These are phyloP conservation scores for Phoxinus dragarum DNA, from an alignment of 2,797 vertebrate species.

Conservation along the genomic window DNA sequence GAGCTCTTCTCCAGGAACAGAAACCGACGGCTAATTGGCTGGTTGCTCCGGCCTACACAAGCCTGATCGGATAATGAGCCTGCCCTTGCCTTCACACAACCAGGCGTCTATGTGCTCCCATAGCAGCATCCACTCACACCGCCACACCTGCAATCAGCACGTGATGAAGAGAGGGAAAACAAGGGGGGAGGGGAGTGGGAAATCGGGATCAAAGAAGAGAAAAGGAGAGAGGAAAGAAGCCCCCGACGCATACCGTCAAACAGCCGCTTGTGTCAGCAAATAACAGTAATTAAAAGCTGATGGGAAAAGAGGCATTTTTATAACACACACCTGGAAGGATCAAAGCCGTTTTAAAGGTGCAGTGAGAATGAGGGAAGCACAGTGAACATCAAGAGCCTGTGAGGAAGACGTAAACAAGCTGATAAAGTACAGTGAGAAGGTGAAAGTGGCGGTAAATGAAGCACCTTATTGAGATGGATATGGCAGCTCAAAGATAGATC, in stretches of 20 bases:
- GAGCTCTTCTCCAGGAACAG: not conserved
- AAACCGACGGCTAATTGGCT: slow-evolving; percentile 41
- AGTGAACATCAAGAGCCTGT: not conserved
- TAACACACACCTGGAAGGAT: slow-evolving; percentile 55
- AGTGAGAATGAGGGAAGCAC: not conserved
- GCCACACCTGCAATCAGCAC: slow-evolving; percentile 54
- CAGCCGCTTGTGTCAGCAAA: slow-evolving; percentile 64
- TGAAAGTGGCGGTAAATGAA: slow-evolving; percentile 25
- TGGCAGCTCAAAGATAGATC: not conserved
- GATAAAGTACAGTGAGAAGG: slow-evolving; percentile 18
- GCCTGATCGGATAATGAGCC: slow-evolving; percentile 49
- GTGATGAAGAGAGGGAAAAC: slow-evolving; percentile 18
- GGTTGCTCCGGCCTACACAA: slow-evolving; percentile 60
- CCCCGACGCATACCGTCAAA: not conserved
- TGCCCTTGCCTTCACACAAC: slow-evolving; percentile 1
- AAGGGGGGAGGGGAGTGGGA: not conserved
- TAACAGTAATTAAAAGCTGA: slow-evolving; percentile 61
- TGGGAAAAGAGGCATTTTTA: slow-evolving; percentile 47
- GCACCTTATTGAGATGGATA: not conserved
- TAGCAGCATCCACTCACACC: slow-evolving; percentile 25
- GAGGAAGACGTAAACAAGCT: slow-evolving; percentile 1
- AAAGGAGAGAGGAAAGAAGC: slow-evolving; percentile 49
- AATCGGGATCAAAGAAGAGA: slow-evolving; percentile 21
- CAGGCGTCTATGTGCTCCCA: slow-evolving; percentile 16
- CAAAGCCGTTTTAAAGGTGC: slow-evolving; percentile 52